phyloP scores from a whole-genome alignment of 2,113 vertebrate species.

The Oryctolagus cuniculus region DNA sequence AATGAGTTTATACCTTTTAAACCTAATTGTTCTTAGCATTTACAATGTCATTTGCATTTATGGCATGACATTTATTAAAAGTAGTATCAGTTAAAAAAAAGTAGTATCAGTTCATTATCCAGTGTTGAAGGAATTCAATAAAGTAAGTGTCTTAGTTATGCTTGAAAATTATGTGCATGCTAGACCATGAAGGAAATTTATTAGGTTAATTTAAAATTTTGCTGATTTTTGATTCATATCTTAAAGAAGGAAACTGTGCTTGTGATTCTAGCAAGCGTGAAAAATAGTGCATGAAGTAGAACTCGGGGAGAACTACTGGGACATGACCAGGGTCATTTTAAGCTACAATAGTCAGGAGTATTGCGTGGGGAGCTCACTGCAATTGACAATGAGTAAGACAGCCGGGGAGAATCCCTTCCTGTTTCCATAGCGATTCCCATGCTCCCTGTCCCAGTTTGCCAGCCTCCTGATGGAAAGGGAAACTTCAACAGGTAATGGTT shows the following conservation, averaged over 20 bases:
- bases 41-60: slow-evolving; percentile 40
- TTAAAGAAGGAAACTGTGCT: slow-evolving; percentile 56
- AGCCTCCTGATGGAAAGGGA: neutral
- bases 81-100: slow-evolving; percentile 61
- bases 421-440: neutral
- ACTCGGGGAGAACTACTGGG: neutral
- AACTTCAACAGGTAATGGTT: neutral
- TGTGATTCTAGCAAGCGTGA: neutral
- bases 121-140: slow-evolving; percentile 66
- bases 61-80: slow-evolving; percentile 59
- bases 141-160: slow-evolving; percentile 55
- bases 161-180: slow-evolving; percentile 55
- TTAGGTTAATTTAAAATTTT: slow-evolving; percentile 72
- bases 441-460: neutral
- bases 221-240: slow-evolving; percentile 70
- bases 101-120: slow-evolving; percentile 62
- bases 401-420: neutral
- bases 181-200: slow-evolving; percentile 67
- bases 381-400: neutral
- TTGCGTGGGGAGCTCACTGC: neutral
- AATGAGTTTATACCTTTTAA: neutral
- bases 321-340: neutral
- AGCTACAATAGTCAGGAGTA: neutral
- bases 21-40: slow-evolving; percentile 60
- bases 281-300: neutral